These are phyloP conservation scores for Gymnosoma rotundatum DNA, from an alignment of 2,888 invertebrate genomes.

Conservation along the genomic window DNA sequence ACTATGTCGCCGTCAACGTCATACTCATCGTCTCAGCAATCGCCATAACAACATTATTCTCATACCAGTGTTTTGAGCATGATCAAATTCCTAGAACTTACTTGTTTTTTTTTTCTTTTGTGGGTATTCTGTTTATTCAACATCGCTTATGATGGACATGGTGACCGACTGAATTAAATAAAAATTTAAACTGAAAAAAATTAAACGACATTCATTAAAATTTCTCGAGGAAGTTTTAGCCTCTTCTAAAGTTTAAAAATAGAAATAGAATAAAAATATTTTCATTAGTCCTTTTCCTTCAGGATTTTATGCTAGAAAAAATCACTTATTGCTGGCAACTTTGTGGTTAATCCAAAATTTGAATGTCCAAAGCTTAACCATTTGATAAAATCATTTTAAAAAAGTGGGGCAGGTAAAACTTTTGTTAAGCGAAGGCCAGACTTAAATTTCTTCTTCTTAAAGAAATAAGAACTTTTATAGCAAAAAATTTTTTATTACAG, in stretches of 20 bases:
- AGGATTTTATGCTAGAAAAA: neutral
- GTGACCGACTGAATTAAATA: conserved; percentile 71
- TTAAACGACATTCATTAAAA: conserved; percentile 14
- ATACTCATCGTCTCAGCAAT: conserved; percentile 19
- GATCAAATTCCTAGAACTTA: conserved; percentile 78
- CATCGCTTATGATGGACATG: conserved; percentile 67
- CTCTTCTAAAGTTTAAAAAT: neutral
- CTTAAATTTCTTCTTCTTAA: neutral
- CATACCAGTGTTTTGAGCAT: conserved; percentile 71
- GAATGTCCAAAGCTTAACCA: neutral
- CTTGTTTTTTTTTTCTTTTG: conserved; percentile 55
- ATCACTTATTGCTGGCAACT: neutral
- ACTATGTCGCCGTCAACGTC: neutral
- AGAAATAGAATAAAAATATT: neutral
- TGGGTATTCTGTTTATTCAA: neutral
- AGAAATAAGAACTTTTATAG: neutral
- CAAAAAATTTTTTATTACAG: conserved; percentile 38
- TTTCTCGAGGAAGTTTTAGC: neutral
- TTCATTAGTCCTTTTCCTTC: neutral
- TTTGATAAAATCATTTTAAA: neutral
- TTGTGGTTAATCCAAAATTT: neutral
- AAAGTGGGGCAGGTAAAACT: neutral
- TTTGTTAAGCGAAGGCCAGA: neutral
- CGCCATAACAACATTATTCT: conserved; percentile 40
- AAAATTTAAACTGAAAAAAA: conserved; percentile 54